Base-by-base conservation (phyloP, 1,140 invertebrate species). In the Antheraea pernyi region DNA sequence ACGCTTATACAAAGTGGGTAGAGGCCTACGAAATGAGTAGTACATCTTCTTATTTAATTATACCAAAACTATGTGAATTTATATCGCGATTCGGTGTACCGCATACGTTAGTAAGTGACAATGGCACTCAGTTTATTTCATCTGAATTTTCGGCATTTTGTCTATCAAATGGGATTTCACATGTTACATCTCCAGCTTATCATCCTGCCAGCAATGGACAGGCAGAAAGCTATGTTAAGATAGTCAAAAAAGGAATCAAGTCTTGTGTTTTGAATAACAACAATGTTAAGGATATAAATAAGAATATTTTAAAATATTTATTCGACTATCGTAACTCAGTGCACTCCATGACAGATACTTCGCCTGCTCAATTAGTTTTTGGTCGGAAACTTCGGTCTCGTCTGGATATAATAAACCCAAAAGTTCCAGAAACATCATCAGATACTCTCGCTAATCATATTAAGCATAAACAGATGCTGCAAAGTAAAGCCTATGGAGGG, bases 291-390 rank as follows among this genome's bases (percentile, higher is more conserved):
- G 53, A 63, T 5, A 64, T 13, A 63, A 66, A 64, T 60, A 7
- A 46, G 22, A 70, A 71, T n/a, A 65, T 78, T 64, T 72, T 68
- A 8, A 78, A 74, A 72, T 78, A 72, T 58, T 59, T 78, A 0
- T 72, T 77, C 48, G 73, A 77, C 19, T 73, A 77, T 30, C 66
- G 75, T 18, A 77, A 79, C 59, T 78, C 73, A 8, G 18, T 73
- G 11, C 71, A 75, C 59, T 59, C 67, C 11, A 68, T 69, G 4
- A 75, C 72, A 7, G 69, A 64, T 0, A 5, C 18, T 18, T 74
- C 77, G 11, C 77, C 77, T 8, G 67, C 77, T 10, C 46, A 76
- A 59, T 63, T 74, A 53, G 74, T 79, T 13, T 79, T 74, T 65
- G 77, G 74, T 22, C 72, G 62, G 4, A 72, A 74, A 62, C 37